Conservation (phyloP, 2,888 invertebrate species). For the Melieria crassipennis region DNA sequence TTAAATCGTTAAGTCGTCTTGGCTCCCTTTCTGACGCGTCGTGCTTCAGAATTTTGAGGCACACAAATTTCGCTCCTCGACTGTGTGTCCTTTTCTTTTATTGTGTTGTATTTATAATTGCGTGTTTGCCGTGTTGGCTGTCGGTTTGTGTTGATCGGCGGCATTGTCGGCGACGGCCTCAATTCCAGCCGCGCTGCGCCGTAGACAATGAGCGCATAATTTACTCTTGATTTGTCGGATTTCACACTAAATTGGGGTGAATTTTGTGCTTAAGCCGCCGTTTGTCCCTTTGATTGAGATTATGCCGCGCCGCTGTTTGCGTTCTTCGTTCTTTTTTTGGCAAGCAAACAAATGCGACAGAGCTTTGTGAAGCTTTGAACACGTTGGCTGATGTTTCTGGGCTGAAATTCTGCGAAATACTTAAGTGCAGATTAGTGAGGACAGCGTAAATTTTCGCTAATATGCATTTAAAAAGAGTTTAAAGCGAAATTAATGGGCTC, state of each 20-base stretch:
- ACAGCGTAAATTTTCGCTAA: too few relatives aligned
- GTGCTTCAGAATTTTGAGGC: too few relatives aligned
- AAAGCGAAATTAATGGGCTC: too few relatives aligned
- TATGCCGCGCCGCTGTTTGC: conserved; percentile 14
- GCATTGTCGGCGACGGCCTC: too few relatives aligned
- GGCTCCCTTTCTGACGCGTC: too few relatives aligned
- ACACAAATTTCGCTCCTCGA: conserved; percentile 11
- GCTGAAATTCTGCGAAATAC: too few relatives aligned
- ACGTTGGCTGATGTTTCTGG: too few relatives aligned
- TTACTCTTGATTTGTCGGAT: conserved; percentile 35
- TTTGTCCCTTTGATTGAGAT: conserved; percentile 27
- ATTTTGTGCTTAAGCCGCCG: conserved; percentile 16
- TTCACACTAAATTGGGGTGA: conserved; percentile 33
- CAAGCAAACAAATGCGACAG: background rate
- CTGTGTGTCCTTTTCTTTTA: conserved; percentile 43
- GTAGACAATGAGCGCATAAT: conserved; percentile 25
- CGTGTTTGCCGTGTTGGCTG: background rate
- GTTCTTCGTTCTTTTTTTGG: background rate
- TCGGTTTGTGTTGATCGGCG: too few relatives aligned
- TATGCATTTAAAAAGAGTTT: too few relatives aligned
- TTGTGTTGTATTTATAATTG: conserved; percentile 28
- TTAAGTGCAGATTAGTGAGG: too few relatives aligned
- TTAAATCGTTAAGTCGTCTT: conserved; percentile 43
- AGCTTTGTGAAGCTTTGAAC: too few relatives aligned
- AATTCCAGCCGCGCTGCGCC: background rate